phyloP scores from a whole-genome alignment of 1,140 invertebrate genomes.

The Capitella teleta region DNA sequence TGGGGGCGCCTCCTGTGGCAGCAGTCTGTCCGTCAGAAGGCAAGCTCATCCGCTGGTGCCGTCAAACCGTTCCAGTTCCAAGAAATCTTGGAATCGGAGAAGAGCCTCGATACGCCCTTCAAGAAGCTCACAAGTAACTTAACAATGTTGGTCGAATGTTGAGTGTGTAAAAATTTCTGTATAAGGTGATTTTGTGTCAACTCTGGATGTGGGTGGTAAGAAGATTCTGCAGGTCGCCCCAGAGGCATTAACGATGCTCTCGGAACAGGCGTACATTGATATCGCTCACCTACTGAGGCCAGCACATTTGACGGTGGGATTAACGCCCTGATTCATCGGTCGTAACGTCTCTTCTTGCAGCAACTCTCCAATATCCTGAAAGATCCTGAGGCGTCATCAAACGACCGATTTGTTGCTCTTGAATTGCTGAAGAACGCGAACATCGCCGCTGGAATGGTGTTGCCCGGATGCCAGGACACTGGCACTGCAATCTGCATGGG shows the following conservation, averaged over 20 bases:
- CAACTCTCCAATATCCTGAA: slow-evolving; percentile 40
- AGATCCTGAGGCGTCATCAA: slow-evolving; percentile 39
- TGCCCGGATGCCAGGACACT: slow-evolving; percentile 43
- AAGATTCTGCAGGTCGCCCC: slow-evolving; percentile 32
- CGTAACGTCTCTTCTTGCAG: slow-evolving; percentile 17
- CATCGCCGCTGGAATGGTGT: slow-evolving; percentile 40
- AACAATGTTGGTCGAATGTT: too few relatives aligned
- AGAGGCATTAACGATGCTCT: slow-evolving; percentile 34
- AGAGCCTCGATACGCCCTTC: slow-evolving; percentile 26
- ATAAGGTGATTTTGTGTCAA: slow-evolving; percentile 42
- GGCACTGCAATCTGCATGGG: slow-evolving; percentile 44
- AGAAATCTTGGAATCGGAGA: slow-evolving; percentile 34
- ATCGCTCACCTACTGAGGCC: slow-evolving; percentile 39
- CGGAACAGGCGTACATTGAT: slow-evolving; percentile 39
- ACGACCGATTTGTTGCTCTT: slow-evolving; percentile 42
- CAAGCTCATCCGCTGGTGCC: too few relatives aligned
- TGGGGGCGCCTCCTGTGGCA: too few relatives aligned
- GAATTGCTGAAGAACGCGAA: slow-evolving; percentile 44
- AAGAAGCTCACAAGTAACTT: slow-evolving; percentile 35
- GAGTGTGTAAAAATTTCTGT: too few relatives aligned
- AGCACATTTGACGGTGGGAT: slow-evolving; percentile 33
- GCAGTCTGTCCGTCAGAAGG: too few relatives aligned
- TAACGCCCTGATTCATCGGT: too few relatives aligned
- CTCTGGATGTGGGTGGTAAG: slow-evolving; percentile 33
- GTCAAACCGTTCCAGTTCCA: slow-evolving; percentile 39